These are phyloP conservation scores for Chiroxiphia lanceolata DNA, from an alignment of 2,797 vertebrate genomes.

Conservation along the genomic window DNA sequence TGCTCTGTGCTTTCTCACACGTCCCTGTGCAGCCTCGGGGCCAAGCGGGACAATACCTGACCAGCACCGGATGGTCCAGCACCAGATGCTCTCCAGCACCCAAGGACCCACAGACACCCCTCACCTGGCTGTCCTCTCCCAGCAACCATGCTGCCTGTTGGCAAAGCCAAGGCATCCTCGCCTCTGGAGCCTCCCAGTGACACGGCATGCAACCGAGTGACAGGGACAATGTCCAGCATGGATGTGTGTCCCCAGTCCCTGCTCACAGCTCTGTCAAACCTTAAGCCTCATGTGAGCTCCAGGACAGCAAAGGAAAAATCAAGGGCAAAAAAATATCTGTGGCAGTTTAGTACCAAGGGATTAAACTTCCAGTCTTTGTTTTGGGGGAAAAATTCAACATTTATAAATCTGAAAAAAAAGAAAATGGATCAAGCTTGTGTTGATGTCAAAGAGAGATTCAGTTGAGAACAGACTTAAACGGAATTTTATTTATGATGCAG, in stretches of 20 bases:
- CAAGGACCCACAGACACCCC: fast-evolving
- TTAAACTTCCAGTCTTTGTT: neutral
- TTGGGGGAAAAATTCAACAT: neutral
- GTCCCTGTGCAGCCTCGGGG: neutral
- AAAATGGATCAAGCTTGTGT: neutral
- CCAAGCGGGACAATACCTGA: neutral
- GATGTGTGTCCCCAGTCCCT: neutral
- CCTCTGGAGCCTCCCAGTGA: neutral
- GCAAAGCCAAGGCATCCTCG: neutral
- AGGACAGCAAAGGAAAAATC: neutral
- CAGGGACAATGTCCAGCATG: neutral
- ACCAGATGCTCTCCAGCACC: neutral
- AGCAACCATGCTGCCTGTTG: fast-evolving
- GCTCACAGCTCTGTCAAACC: neutral
- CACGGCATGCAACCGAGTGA: fast-evolving
- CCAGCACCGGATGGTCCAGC: too few species aligned
- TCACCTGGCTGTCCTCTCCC: neutral
- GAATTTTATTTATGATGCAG: neutral
- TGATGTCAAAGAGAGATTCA: neutral
- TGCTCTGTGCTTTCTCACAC: neutral
- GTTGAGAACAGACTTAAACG: neutral
- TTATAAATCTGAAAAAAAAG: neutral
- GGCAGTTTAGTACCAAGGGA: neutral
- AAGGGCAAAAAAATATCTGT: neutral
- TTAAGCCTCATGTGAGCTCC: neutral